A percentile compares a stretch with the other conserved stretches of the same genome.
These are phyloP conservation scores for Drosophila merina DNA, from an alignment of 2,888 invertebrate genomes.

Conservation along the genomic window DNA sequence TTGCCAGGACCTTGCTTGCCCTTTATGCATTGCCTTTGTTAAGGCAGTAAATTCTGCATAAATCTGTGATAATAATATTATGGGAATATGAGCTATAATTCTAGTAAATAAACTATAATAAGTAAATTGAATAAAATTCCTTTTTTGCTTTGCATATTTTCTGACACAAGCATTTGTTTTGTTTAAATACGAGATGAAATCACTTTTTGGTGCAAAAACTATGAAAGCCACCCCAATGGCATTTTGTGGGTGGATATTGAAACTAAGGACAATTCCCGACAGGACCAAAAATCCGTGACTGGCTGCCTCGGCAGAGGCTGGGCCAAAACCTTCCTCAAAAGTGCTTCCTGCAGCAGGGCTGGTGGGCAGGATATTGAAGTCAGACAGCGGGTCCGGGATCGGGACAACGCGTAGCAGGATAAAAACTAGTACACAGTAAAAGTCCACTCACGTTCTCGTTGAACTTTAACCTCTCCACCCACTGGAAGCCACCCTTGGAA, in stretches of 20 bases:
- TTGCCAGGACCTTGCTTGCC: neutral
- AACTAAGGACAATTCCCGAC: constrained; percentile 11
- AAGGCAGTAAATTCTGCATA: neutral
- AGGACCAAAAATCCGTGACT: constrained; percentile 60
- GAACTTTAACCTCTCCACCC: neutral
- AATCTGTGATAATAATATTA: neutral
- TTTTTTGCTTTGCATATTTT: neutral
- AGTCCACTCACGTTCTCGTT: constrained; percentile 19
- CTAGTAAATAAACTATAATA: neutral
- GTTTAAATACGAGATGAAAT: constrained; percentile 1
- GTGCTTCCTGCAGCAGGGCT: constrained; percentile 50
- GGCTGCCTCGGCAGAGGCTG: constrained; percentile 21
- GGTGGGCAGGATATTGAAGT: constrained; percentile 60
- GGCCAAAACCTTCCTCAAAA: constrained; percentile 61
- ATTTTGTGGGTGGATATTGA: neutral
- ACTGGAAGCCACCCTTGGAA: neutral
- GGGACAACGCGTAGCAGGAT: constrained; percentile 19
- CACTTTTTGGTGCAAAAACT: neutral
- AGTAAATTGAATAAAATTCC: neutral
- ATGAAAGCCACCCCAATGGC: constrained; percentile 10
- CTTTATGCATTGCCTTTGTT: neutral
- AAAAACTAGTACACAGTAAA: constrained; percentile 19
- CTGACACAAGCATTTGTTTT: neutral
- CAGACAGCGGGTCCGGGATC: constrained; percentile 18
- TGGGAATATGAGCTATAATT: neutral